phyloP scores from a whole-genome alignment of 2,888 invertebrate species.

The Melieria picta region DNA sequence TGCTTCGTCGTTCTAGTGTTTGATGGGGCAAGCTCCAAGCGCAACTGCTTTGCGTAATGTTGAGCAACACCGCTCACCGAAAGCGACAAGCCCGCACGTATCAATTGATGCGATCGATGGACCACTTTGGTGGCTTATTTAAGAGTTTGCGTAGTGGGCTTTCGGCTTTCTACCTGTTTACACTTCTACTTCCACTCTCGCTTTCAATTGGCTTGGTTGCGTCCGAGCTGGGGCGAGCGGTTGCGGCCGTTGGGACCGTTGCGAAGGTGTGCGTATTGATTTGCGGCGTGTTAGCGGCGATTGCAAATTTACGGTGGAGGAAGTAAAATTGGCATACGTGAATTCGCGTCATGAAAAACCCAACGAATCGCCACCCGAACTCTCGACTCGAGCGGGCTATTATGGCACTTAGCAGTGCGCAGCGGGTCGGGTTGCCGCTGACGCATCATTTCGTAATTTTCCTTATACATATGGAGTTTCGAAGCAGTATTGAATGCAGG shows the following conservation, averaged over 20 bases:
- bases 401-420: too few relatives aligned
- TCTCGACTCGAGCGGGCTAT: too few relatives aligned
- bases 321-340: background rate
- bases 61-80: too few relatives aligned
- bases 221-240: too few relatives aligned
- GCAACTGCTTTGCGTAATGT: too few relatives aligned
- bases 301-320: slow-evolving; percentile 8
- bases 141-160: slow-evolving; percentile 13
- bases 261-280: too few relatives aligned
- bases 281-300: background rate
- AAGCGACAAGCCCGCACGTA: too few relatives aligned
- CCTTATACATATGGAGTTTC: background rate
- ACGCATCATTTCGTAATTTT: slow-evolving; percentile 4
- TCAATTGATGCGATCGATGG: too few relatives aligned
- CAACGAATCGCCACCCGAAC: background rate
- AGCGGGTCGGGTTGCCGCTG: background rate
- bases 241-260: too few relatives aligned
- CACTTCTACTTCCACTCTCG: slow-evolving; percentile 19
- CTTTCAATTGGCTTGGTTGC: slow-evolving; percentile 5
- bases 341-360: slow-evolving; percentile 20
- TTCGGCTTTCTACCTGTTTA: slow-evolving; percentile 11
- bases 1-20: too few relatives aligned
- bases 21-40: too few relatives aligned
- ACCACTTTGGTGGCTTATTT: background rate
- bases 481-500: background rate